Conservation (phyloP, 2,113 vertebrate genomes). For the Miniopterus natalensis region DNA sequence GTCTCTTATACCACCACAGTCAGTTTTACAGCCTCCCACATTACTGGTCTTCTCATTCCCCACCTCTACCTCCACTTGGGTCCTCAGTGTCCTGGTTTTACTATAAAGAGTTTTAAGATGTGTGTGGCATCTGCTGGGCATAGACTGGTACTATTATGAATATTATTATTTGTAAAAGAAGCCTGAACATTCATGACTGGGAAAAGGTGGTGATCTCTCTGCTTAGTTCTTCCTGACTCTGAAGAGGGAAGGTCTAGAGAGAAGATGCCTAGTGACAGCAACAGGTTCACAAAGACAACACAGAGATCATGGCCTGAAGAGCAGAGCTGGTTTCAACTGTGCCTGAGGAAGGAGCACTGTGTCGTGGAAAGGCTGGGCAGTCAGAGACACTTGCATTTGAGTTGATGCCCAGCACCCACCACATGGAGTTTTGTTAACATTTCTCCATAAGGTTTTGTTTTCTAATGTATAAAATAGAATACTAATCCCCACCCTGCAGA, state of each 20-base stretch:
- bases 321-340: background rate
- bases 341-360: background rate
- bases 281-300: background rate
- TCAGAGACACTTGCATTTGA: background rate
- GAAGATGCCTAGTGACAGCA: background rate
- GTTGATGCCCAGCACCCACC: background rate
- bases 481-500: background rate
- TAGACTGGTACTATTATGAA: background rate
- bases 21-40: background rate
- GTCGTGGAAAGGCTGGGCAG: background rate
- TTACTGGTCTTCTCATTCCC: background rate
- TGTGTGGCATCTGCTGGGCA: background rate
- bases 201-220: background rate
- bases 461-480: background rate
- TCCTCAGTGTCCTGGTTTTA: background rate
- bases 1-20: background rate
- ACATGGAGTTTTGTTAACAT: background rate
- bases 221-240: background rate
- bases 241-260: background rate
- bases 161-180: background rate
- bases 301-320: background rate
- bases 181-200: background rate
- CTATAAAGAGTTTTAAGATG: background rate
- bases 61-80: background rate
- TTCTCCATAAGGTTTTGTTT: background rate